These are phyloP conservation scores for Elgaria multicarinata DNA, from an alignment of 2,113 vertebrate genomes.

Conservation along the genomic window DNA sequence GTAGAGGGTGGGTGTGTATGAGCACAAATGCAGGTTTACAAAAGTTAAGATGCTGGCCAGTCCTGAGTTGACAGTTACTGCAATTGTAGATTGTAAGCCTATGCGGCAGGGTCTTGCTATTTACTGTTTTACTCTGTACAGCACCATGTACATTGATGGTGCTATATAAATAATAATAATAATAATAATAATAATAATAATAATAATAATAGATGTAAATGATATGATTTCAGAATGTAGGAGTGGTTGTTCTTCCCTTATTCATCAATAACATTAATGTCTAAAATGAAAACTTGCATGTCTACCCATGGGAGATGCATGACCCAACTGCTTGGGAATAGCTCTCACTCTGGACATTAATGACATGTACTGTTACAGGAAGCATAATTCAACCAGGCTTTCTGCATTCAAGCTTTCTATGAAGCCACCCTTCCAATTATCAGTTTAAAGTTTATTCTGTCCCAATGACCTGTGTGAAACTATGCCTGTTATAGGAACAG, in stretches of 20 bases:
- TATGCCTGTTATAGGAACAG: neutral
- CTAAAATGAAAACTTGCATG: neutral
- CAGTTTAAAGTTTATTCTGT: neutral
- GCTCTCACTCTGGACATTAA: neutral
- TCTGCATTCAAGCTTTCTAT: neutral
- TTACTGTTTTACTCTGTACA: no score
- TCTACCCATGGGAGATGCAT: neutral
- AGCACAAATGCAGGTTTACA: neutral
- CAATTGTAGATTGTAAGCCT: no score
- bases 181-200: no score
- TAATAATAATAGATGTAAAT: no score
- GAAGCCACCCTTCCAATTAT: neutral
- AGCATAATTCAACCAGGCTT: neutral
- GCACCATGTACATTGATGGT: no score
- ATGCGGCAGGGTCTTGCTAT: no score
- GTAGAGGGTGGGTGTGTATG: no score
- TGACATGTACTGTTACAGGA: neutral
- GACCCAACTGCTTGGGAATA: neutral
- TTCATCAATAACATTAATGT: neutral
- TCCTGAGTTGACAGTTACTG: neutral
- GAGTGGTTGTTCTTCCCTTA: neutral
- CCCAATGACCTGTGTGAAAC: neutral
- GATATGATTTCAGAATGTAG: neutral
- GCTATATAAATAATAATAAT: no score
- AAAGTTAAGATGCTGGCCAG: no score